A percentile compares a stretch with the other conserved stretches of the same genome.
Evolutionary conservation across 2,113 vertebrate genomes (phyloP).

Genomic region (Leptocoma aspasia): DNA sequence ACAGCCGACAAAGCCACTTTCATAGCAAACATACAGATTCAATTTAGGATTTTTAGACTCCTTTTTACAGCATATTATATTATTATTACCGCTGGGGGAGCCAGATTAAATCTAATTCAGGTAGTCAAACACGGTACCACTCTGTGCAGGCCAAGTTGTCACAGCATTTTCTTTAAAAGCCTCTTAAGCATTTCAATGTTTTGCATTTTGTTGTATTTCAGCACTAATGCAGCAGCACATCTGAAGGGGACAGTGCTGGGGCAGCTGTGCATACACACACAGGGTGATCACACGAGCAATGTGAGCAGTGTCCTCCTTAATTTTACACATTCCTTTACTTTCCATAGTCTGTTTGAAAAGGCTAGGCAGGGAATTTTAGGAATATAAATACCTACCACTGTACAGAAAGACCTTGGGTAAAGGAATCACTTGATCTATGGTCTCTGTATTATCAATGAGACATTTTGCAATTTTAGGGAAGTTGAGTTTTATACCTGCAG

Average conservation of each 20-base stretch:
- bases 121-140: background rate
- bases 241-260: background rate
- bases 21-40: conserved; percentile 46
- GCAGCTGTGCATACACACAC: background rate
- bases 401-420: background rate
- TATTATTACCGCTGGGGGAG: background rate
- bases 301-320: background rate
- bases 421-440: background rate
- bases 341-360: background rate
- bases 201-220: background rate
- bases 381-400: background rate
- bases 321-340: background rate
- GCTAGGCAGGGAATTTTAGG: background rate
- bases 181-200: background rate
- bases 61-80: background rate
- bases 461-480: background rate
- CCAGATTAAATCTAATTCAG: background rate
- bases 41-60: conserved; percentile 6
- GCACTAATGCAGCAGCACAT: background rate
- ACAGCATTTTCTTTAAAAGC: background rate
- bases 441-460: background rate
- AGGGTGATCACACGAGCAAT: background rate
- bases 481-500: background rate
- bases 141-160: background rate
- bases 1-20: background rate